Conservation (phyloP, 2,797 vertebrate genomes). For the Xenentodon cancila region DNA sequence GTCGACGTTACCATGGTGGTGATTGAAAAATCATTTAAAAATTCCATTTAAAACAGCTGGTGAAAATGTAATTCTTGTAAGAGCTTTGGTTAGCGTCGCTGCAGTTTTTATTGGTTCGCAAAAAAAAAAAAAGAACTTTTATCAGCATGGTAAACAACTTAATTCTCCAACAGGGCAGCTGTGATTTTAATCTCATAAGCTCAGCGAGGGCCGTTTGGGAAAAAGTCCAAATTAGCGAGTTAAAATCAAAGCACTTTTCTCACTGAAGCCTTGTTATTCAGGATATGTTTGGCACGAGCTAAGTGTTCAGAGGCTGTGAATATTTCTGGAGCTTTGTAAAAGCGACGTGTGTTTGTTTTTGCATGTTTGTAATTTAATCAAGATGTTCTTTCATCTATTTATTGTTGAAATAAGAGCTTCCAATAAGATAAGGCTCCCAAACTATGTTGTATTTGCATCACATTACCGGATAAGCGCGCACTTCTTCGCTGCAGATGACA, state of each 20-base stretch:
- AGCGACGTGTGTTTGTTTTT: conserved; percentile 48
- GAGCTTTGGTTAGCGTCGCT: neutral
- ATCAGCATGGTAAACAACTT: neutral
- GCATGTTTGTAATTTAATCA: conserved; percentile 5
- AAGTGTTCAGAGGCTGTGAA: conserved; percentile 12
- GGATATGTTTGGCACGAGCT: conserved; percentile 42
- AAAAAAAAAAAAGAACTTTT: neutral
- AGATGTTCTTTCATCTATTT: conserved; percentile 29
- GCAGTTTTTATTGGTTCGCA: neutral
- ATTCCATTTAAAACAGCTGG: too few relatives aligned
- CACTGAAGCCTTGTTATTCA: conserved; percentile 16
- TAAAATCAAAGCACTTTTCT: conserved; percentile 12
- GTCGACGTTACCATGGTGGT: neutral
- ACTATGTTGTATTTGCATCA: neutral
- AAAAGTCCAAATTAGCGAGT: conserved; percentile 4
- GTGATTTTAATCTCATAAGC: conserved; percentile 6
- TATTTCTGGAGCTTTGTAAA: conserved; percentile 27
- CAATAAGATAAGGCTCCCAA: conserved; percentile 11
- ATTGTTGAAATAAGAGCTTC: conserved; percentile 3
- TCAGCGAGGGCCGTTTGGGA: neutral
- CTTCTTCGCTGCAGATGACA: too few relatives aligned
- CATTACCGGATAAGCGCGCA: too few relatives aligned
- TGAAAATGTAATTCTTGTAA: neutral
- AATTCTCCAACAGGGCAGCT: neutral
- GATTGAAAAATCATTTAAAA: too few relatives aligned